Conservation (phyloP, 2,888 invertebrate genomes). For the Microdon myrmicae region DNA sequence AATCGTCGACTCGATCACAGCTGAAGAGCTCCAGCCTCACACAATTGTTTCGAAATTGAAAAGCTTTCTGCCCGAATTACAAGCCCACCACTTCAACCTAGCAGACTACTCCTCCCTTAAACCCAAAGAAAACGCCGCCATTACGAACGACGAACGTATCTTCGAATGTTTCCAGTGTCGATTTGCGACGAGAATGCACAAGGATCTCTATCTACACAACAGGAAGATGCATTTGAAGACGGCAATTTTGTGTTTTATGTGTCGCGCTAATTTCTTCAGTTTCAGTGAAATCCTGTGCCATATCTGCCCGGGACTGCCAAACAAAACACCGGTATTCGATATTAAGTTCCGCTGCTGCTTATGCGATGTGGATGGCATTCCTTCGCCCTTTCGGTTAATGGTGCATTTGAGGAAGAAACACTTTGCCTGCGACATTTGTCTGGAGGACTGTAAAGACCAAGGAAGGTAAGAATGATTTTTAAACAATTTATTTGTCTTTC, state of each 20-base stretch:
- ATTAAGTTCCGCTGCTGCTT: slow-evolving; percentile 84
- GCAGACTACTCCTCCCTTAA: slow-evolving; percentile 75
- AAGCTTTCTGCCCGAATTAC: slow-evolving; percentile 69
- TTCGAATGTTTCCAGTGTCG: slow-evolving; percentile 91
- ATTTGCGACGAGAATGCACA: slow-evolving; percentile 80
- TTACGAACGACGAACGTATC: slow-evolving; percentile 70
- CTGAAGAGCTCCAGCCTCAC: slow-evolving; percentile 77
- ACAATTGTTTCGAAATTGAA: slow-evolving; percentile 77
- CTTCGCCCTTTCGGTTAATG: slow-evolving; percentile 89
- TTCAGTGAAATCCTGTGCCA: slow-evolving; percentile 89
- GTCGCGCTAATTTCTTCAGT: slow-evolving; percentile 86
- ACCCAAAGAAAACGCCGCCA: slow-evolving; percentile 67
- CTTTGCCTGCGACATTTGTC: slow-evolving; percentile 86
- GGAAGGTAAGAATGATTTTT: slow-evolving; percentile 49
- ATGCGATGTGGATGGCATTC: slow-evolving; percentile 79
- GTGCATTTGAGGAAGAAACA: slow-evolving; percentile 87
- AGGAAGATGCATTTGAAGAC: slow-evolving; percentile 87
- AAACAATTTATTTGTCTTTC: neutral
- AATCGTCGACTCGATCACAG: slow-evolving; percentile 80
- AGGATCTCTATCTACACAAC: slow-evolving; percentile 87
- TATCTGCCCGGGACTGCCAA: slow-evolving; percentile 80
- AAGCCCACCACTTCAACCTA: slow-evolving; percentile 76
- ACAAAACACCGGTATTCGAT: slow-evolving; percentile 67
- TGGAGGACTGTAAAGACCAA: slow-evolving; percentile 84
- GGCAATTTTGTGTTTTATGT: slow-evolving; percentile 85